Evolutionary conservation across 2,797 vertebrate species (phyloP).

Genomic region (Chloroceryle inda): DNA sequence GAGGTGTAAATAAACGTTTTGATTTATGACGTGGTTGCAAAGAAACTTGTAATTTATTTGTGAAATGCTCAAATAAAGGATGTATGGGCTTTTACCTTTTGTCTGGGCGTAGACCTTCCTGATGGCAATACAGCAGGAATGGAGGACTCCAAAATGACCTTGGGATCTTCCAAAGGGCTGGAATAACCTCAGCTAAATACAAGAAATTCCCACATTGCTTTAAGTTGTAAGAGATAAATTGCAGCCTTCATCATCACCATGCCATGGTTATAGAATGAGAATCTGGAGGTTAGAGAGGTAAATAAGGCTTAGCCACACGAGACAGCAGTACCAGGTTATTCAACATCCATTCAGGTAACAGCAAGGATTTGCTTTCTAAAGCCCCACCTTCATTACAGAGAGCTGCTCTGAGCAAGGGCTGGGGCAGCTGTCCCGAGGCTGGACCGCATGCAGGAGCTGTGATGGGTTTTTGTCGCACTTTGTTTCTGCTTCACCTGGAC

Average conservation of each 20-base stretch:
- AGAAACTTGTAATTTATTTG: conserved; percentile 82
- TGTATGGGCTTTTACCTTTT: conserved; percentile 76
- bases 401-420: background rate
- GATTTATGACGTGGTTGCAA: conserved; percentile 77
- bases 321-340: background rate
- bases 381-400: background rate
- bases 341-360: background rate
- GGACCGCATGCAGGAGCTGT: background rate
- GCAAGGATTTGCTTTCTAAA: background rate
- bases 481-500: background rate
- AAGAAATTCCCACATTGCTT: background rate
- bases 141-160: background rate
- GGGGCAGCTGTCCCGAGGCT: background rate
- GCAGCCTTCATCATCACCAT: background rate
- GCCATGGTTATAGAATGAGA: background rate
- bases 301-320: background rate
- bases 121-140: background rate
- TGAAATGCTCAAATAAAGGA: conserved; percentile 80
- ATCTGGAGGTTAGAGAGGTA: background rate
- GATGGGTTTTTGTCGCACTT: background rate
- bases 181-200: background rate
- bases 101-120: conserved; percentile 25
- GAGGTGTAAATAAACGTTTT: conserved; percentile 79
- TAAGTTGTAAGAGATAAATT: background rate
- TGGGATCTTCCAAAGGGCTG: background rate